Base-by-base conservation (phyloP, 1,140 invertebrate species). In the Calycopis cecrops region DNA sequence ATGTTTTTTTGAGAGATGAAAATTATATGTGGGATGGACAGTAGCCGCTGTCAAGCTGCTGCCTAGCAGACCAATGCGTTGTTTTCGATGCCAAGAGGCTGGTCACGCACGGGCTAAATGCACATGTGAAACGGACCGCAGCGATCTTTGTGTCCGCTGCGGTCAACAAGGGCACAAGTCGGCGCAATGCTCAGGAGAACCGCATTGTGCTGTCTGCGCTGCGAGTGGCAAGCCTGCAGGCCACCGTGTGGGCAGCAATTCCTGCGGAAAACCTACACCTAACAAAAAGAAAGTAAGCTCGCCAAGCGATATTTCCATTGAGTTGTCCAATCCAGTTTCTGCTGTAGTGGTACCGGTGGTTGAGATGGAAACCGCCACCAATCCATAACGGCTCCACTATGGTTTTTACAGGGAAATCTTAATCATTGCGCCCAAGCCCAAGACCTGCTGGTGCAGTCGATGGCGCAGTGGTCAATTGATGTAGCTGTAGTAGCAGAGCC, bases 91-190 rank as follows among this genome's bases (percentile, higher is more conserved):
- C n/a, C 37, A 28, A 6, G 42, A 48, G 6, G 17, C 18, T 1
- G 57, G 51, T 0, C 62, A 60, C 37, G 37, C 50, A 0, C 10
- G 47, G 8, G 16, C 37, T 1, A 14, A 11, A 12, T 63, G 62
- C 12, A n/a, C 50, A 0, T 51, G 14, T 1, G 47, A 35, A 4
- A 38, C 16, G 0, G 57, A 60, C 34, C 52, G 58, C 33, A 55
- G 55, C 14, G 33, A 38, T 0, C 14, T 52, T 0, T 64, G 62
- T 35, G 60, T 50, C 51, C 55, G 55, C 18, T 50, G 55, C n/a
- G 48, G 55, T 50, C 18, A 50, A 4, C 35, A 16, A 4, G 55
- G 42, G 1, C 53, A 55, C n/a, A n/a, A n/a, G n/a, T n/a, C n/a
- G n/a, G n/a, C n/a, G n/a, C n/a, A n/a, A 21, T 56, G 55, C 35